Conservation (phyloP, 2,888 invertebrate genomes). For the Carterocephalus palaemon region DNA sequence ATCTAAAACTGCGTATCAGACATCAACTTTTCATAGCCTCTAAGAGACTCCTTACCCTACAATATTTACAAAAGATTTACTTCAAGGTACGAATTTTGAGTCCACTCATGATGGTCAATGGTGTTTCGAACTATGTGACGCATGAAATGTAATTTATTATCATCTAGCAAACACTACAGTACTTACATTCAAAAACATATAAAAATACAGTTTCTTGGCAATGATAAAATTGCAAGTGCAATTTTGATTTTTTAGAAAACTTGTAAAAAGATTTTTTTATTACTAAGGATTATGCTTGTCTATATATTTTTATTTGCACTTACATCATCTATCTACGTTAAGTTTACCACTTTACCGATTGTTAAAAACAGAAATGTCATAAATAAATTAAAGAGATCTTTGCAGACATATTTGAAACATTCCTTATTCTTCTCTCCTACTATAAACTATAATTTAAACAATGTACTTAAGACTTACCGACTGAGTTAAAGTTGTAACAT, state of each 20-base stretch:
- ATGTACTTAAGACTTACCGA: constrained; percentile 14
- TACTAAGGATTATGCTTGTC: constrained; percentile 14
- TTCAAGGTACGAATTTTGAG: constrained; percentile 1
- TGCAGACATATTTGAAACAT: no score
- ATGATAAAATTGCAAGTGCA: constrained; percentile 4
- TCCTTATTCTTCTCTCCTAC: not conserved
- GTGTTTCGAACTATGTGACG: constrained; percentile 2
- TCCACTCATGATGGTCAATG: not conserved
- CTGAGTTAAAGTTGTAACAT: not conserved
- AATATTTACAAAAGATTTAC: constrained; percentile 39
- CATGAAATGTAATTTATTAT: not conserved
- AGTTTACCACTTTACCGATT: constrained; percentile 1
- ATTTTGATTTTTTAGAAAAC: constrained; percentile 13
- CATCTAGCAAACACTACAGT: not conserved
- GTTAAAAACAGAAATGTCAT: no score
- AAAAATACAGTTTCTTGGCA: not conserved
- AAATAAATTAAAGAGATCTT: no score
- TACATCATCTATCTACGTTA: no score
- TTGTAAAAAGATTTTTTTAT: constrained; percentile 13
- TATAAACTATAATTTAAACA: not conserved
- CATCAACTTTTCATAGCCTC: constrained; percentile 58
- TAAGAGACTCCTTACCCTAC: constrained; percentile 57
- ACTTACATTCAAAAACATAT: constrained; percentile 3
- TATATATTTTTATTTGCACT: constrained; percentile 12
- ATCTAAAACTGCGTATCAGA: constrained; percentile 64